These are phyloP conservation scores for Formica exsecta DNA, from an alignment of 1,140 invertebrate species.

Conservation along the genomic window DNA sequence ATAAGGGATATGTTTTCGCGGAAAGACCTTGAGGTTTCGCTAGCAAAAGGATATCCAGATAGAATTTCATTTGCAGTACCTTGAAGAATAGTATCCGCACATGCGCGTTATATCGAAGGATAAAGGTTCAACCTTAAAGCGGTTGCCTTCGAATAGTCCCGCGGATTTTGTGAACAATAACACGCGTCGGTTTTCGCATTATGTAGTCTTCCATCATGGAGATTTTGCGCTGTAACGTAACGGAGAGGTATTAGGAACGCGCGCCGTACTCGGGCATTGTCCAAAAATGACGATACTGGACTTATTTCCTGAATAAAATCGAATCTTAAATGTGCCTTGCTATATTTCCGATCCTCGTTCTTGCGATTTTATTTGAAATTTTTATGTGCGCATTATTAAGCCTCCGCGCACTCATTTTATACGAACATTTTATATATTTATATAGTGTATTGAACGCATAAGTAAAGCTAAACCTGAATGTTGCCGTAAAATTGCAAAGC, in stretches of 20 bases:
- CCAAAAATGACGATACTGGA: slow-evolving; percentile 17
- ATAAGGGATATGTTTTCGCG: slow-evolving; percentile 50
- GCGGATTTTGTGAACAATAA: slow-evolving; percentile 37
- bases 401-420: background rate
- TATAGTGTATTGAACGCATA: background rate
- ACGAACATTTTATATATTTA: slow-evolving; percentile 5
- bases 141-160: slow-evolving; percentile 1
- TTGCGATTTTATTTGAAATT: background rate
- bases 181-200: slow-evolving; percentile 9
- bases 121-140: slow-evolving; percentile 52
- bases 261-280: background rate
- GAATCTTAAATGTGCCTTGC: background rate
- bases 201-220: slow-evolving; percentile 18
- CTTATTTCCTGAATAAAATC: slow-evolving; percentile 3
- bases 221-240: slow-evolving; percentile 43
- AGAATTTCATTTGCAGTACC: slow-evolving; percentile 39
- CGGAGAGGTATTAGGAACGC: slow-evolving; percentile 20
- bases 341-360: background rate
- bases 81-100: slow-evolving; percentile 7
- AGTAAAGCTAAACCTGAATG: background rate
- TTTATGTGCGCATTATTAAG: background rate
- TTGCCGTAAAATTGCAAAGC: background rate
- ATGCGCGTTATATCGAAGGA: slow-evolving; percentile 30
- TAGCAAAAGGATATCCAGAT: slow-evolving; percentile 39
- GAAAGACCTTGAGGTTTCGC: slow-evolving; percentile 62